These are phyloP conservation scores for Gastrophysa polygoni DNA, from an alignment of 2,888 invertebrate species.

Conservation along the genomic window DNA sequence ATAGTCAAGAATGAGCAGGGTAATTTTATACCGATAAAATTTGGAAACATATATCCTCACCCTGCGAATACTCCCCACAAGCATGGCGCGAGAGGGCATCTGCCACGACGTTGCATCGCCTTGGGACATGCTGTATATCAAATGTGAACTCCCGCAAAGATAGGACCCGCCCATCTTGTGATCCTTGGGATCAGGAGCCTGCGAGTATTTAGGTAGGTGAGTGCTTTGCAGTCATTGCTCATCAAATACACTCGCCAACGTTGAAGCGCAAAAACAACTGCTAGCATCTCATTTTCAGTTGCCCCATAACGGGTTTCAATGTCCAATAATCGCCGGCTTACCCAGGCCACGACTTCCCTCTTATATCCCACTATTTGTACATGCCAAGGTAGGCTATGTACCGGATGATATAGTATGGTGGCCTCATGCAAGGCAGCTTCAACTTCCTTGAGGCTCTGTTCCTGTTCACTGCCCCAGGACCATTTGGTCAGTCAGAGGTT, in stretches of 20 bases:
- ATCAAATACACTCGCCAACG: slow-evolving; percentile 3
- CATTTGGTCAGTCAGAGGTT: slow-evolving; percentile 6
- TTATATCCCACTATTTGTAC: slow-evolving; percentile 3
- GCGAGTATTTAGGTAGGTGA: background rate
- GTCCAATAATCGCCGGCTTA: background rate
- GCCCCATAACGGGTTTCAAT: background rate
- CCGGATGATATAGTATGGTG: slow-evolving; percentile 13
- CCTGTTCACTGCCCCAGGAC: slow-evolving; percentile 11
- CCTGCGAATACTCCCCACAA: background rate
- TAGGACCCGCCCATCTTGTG: slow-evolving; percentile 5
- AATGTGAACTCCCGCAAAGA: background rate
- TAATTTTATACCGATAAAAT: background rate
- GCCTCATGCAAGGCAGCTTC: slow-evolving; percentile 3
- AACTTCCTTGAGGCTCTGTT: slow-evolving; percentile 2
- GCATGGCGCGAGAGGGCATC: background rate
- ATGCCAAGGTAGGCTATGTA: background rate
- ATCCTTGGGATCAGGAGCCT: background rate
- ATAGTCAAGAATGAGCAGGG: background rate
- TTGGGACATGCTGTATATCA: background rate
- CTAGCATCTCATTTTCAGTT: background rate
- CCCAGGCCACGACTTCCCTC: background rate
- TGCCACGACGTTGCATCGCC: background rate
- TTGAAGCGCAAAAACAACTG: background rate
- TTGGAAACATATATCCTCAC: background rate
- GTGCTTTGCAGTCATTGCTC: background rate